Conservation (phyloP, 2,888 invertebrate species). For the Thumatha senex region DNA sequence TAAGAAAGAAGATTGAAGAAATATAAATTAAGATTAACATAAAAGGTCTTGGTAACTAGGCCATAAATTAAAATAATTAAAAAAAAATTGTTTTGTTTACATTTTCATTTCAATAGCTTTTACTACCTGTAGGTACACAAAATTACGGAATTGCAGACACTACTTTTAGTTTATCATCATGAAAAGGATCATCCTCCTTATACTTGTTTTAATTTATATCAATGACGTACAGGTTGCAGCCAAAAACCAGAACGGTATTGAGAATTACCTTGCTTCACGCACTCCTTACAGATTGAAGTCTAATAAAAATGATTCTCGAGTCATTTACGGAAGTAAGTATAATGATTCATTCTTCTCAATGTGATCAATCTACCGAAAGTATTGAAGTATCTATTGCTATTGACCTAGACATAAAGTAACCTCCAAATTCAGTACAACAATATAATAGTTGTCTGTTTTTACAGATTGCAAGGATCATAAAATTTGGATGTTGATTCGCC, state of each 20-base stretch:
- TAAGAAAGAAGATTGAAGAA: no score
- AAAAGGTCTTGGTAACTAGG: no score
- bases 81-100: no score
- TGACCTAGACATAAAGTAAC: background rate
- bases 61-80: no score
- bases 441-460: conserved; percentile 14
- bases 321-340: conserved; percentile 84
- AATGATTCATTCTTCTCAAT: background rate
- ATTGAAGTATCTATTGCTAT: no score
- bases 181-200: conserved; percentile 18
- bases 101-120: no score
- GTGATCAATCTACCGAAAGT: background rate
- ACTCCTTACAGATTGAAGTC: conserved; percentile 89
- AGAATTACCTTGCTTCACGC: conserved; percentile 84
- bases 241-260: conserved; percentile 47
- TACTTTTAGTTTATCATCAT: conserved; percentile 12
- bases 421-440: background rate
- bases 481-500: conserved; percentile 90
- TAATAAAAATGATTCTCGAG: conserved; percentile 84
- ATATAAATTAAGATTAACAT: no score
- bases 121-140: no score
- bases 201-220: conserved; percentile 14
- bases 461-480: conserved; percentile 86
- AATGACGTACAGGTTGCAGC: conserved; percentile 14
- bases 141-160: no score